Base-by-base conservation (phyloP, 1,140 invertebrate species). In the Sarcophaga peregrina region DNA sequence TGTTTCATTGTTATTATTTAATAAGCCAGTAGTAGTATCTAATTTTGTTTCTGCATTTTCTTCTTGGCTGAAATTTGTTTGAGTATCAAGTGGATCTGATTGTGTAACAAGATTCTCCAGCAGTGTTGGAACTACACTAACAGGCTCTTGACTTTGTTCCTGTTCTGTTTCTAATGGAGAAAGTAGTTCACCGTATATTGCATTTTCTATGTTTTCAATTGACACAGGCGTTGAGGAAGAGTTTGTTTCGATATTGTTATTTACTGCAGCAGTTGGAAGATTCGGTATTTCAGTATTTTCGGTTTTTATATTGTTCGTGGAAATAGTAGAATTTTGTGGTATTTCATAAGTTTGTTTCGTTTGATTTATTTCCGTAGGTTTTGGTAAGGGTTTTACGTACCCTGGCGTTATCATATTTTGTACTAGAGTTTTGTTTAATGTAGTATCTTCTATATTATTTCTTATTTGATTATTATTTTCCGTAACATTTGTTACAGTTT, bases 141-240 rank as follows among this genome's bases (percentile, higher is more conserved):
- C 52, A 68, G 78, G 48, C 9, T 82, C 73, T 8, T 47, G 5
- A 52, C 7, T 8, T 25, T 11, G 52, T 8, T 80, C 15, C 7
- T 78, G 54, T 7, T 81, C 50, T 10, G 78, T 50, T 62, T 81
- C 82, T 17, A 80, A 46, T 1, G 82, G 72, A 37, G 84, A 84
- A 84, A 90, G 83, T 45, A 87, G 85, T 85, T 90, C 89, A 74
- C 89, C 89, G 85, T 90, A 90, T 87, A 90, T 89, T 83, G 88
- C 89, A 85, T 90, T 90, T 87, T 90, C 89, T 86, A 90, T 90
- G 85, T 89, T 90, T 86, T 90, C 89, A 85, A 90, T 89, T 82
- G 89, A 90, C 85, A 90, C 84, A 8, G 62, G 62, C 8, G 62
- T 68, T 5, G 62, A 20, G 17, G 62, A 20, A 25, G 62, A 68